phyloP scores from a whole-genome alignment of 2,113 vertebrate species.

The Corythoichthys haematopterus region DNA sequence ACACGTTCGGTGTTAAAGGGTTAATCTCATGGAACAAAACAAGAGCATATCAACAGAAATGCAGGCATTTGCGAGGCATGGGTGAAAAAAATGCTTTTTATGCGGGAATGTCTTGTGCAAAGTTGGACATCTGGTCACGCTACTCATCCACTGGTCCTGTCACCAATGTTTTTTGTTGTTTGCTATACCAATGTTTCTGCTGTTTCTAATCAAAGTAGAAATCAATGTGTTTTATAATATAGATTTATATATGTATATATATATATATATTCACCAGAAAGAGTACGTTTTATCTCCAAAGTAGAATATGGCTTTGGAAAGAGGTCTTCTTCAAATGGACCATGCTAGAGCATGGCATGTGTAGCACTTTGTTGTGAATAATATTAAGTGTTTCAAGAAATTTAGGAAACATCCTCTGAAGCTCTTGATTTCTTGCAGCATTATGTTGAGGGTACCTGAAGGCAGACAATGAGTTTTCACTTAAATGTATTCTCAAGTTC shows the following conservation, averaged over 20 bases:
- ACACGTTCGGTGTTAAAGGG: too few relatives aligned
- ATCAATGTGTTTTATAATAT: not conserved
- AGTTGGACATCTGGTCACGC: too few relatives aligned
- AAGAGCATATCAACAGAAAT: too few relatives aligned
- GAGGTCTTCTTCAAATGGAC: conserved; percentile 3
- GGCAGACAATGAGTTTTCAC: conserved; percentile 11
- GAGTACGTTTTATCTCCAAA: not conserved
- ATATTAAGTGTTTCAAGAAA: conserved; percentile 2
- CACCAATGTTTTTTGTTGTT: not conserved
- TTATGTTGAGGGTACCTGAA: conserved; percentile 11
- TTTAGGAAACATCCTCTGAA: conserved; percentile 2
- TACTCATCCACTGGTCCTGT: not conserved
- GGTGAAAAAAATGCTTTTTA: too few relatives aligned
- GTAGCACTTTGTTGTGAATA: conserved; percentile 7
- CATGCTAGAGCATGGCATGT: not conserved
- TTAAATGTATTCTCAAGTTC: conserved; percentile 9
- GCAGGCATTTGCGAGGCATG: too few relatives aligned
- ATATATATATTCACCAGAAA: too few relatives aligned
- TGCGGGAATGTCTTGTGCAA: too few relatives aligned
- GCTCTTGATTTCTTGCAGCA: not conserved
- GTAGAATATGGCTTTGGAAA: not conserved
- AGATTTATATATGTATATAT: too few relatives aligned
- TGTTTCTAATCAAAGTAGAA: not conserved
- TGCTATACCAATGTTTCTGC: not conserved
- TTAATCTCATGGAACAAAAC: too few relatives aligned